A percentile compares a stretch with the other conserved stretches of the same genome.
Evolutionary conservation across 92 coral and sea anemone genomes (phyloP).

Genomic region (Isaurus tuberculatus): DNA sequence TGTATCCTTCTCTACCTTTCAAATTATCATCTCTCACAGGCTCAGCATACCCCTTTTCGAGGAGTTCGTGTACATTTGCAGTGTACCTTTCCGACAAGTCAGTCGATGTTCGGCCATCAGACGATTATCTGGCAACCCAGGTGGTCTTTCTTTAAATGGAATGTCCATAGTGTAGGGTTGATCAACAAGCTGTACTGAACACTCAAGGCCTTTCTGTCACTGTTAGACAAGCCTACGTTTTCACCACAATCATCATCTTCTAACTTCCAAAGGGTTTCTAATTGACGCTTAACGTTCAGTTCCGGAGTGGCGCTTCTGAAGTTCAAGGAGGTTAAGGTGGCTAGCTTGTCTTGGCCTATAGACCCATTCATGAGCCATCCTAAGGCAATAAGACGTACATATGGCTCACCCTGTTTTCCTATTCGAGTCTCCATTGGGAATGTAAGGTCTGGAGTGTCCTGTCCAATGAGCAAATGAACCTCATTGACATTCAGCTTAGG

Average conservation of each 20-base stretch:
- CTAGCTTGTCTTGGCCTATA: conserved; percentile 46
- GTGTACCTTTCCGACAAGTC: too few species aligned
- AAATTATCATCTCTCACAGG: conserved; percentile 34
- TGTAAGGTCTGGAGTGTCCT: conserved; percentile 60
- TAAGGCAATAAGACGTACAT: conserved; percentile 54
- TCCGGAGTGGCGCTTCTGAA: conserved; percentile 41
- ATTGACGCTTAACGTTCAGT: too few species aligned
- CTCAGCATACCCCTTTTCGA: too few species aligned
- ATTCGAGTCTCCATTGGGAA: conserved; percentile 61
- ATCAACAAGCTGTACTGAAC: conserved; percentile 52
- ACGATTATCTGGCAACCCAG: conserved; percentile 60
- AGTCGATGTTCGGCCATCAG: conserved; percentile 50
- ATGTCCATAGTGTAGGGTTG: conserved; percentile 60
- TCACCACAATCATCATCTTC: conserved; percentile 56
- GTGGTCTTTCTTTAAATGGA: too few species aligned
- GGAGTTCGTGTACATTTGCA: too few species aligned
- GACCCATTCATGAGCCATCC: conserved; percentile 64
- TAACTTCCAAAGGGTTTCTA: conserved; percentile 52
- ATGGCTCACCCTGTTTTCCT: conserved; percentile 61
- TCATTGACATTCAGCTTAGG: conserved; percentile 46
- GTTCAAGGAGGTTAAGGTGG: conserved; percentile 38
- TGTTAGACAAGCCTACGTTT: conserved; percentile 57
- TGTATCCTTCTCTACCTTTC: conserved; percentile 50
- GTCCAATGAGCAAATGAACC: conserved; percentile 54
- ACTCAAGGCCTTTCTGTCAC: conserved; percentile 59